Conservation (phyloP, 2,113 vertebrate species). For the Bettongia penicillata region DNA sequence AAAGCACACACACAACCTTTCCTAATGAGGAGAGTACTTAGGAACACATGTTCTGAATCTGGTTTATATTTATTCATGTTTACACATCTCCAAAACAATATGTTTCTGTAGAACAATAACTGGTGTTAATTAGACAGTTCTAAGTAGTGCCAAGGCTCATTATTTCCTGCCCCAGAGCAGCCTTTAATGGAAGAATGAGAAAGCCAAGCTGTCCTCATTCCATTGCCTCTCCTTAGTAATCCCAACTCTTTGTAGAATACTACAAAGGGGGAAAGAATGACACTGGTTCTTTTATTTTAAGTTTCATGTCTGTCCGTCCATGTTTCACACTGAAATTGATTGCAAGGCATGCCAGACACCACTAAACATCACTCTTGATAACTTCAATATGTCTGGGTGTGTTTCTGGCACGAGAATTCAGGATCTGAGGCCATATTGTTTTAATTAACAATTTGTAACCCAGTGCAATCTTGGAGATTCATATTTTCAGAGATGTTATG, state of each 20-base stretch:
- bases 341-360: neutral
- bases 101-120: neutral
- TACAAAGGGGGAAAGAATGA: neutral
- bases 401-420: neutral
- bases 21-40: neutral
- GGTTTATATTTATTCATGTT: neutral
- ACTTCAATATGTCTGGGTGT: conserved; percentile 1
- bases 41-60: neutral
- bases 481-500: neutral
- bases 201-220: neutral
- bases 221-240: neutral
- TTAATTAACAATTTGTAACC: conserved; percentile 19
- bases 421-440: neutral
- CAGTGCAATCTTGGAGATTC: neutral
- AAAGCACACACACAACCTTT: conserved; percentile 6
- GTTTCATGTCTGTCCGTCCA: neutral
- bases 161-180: neutral
- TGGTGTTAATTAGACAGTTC: neutral
- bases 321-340: neutral
- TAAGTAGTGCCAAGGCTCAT: neutral
- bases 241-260: conserved; percentile 9
- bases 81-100: neutral
- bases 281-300: neutral
- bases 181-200: neutral
- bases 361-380: neutral